Conservation (phyloP, 2,888 invertebrate species). For the Dexiosoma caninum region DNA sequence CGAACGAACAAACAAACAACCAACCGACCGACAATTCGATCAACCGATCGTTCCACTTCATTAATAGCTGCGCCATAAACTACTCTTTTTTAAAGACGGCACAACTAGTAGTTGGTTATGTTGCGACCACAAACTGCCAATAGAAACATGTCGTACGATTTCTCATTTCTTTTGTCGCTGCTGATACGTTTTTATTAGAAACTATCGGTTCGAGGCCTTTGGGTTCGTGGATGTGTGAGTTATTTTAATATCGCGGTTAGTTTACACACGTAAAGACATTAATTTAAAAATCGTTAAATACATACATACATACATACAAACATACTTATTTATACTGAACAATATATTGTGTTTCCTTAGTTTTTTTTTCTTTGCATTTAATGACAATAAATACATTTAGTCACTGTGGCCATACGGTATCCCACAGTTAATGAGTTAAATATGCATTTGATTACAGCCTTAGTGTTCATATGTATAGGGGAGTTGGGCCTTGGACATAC, state of each 20-base stretch:
- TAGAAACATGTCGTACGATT: neutral
- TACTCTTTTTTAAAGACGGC: neutral
- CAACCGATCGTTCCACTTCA: neutral
- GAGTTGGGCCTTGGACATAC: neutral
- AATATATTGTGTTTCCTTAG: no score
- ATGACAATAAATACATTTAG: slow-evolving; percentile 55
- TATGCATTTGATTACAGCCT: slow-evolving; percentile 14
- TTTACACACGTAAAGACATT: slow-evolving; percentile 17
- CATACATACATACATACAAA: neutral
- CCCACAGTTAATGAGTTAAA: slow-evolving; percentile 52
- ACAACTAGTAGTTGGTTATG: neutral
- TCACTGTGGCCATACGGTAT: slow-evolving; percentile 36
- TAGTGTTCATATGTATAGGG: no score
- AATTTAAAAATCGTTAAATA: slow-evolving; percentile 21
- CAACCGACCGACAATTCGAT: neutral
- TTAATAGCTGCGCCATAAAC: neutral
- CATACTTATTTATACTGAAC: no score
- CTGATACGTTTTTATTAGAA: neutral
- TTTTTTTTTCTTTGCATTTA: slow-evolving; percentile 27
- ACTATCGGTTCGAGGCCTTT: slow-evolving; percentile 1
- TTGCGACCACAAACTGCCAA: slow-evolving; percentile 13
- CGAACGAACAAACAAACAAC: no score
- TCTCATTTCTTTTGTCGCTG: neutral
- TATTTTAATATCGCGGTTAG: slow-evolving; percentile 5
- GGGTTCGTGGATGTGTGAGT: neutral